These are phyloP conservation scores for Pantherophis alleghaniensis DNA, from an alignment of 2,797 vertebrate genomes.

Conservation along the genomic window DNA sequence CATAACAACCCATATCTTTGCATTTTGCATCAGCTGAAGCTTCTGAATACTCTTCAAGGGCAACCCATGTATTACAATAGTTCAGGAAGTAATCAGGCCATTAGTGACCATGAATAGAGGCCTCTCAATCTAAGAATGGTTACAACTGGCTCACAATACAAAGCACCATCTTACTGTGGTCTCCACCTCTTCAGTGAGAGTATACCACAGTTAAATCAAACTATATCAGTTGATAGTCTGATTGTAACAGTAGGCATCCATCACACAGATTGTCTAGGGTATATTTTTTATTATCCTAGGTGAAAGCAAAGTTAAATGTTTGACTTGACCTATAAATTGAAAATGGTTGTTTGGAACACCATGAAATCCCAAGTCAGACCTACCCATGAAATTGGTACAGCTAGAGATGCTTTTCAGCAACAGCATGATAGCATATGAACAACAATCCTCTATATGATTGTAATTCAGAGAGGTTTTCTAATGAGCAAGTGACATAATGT, in stretches of 20 bases:
- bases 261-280: background rate
- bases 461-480: background rate
- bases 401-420: background rate
- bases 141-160: background rate
- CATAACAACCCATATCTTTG: background rate
- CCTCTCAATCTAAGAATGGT: background rate
- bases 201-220: background rate
- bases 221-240: background rate
- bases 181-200: background rate
- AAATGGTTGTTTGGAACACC: background rate
- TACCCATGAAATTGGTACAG: background rate
- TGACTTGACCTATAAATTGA: background rate
- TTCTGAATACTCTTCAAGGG: background rate
- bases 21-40: background rate
- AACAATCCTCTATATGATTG: background rate
- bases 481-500: background rate
- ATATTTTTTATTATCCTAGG: background rate
- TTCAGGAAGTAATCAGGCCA: background rate
- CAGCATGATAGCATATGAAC: background rate
- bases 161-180: background rate
- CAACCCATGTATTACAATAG: background rate
- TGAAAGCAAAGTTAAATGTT: background rate
- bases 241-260: background rate
- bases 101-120: background rate
- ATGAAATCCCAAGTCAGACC: background rate